Percentiles rank a stretch among this genome's conserved stretches.
Evolutionary conservation across 2,113 vertebrate genomes (phyloP).

Genomic region (Hyaena hyaena): DNA sequence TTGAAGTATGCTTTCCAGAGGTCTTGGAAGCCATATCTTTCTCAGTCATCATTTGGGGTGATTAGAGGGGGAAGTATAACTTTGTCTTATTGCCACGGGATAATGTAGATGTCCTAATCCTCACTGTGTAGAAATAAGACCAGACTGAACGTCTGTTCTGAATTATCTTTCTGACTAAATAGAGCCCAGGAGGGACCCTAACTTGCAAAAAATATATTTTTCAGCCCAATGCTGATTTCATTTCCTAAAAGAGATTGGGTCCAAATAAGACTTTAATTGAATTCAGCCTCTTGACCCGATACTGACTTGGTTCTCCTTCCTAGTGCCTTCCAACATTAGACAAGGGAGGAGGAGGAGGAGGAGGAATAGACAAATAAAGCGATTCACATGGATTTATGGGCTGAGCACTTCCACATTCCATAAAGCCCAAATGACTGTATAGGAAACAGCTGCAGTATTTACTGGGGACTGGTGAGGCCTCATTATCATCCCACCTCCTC

Average conservation of each 20-base stretch:
- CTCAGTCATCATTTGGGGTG: background rate
- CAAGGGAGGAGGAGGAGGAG: constrained; percentile 29
- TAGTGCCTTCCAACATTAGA: constrained; percentile 50
- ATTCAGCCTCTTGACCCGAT: constrained; percentile 66
- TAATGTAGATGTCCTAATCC: constrained; percentile 26
- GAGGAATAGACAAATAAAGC: constrained; percentile 18
- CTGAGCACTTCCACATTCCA: constrained; percentile 67
- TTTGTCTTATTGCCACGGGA: background rate
- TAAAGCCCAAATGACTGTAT: constrained; percentile 57
- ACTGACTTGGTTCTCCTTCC: constrained; percentile 27
- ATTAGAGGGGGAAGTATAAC: background rate
- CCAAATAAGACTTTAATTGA: constrained; percentile 75
- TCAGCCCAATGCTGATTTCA: constrained; percentile 73
- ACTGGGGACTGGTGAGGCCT: constrained; percentile 34
- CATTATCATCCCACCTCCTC: constrained; percentile 29
- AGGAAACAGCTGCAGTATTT: constrained; percentile 68
- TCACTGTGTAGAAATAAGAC: background rate
- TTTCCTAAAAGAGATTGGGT: constrained; percentile 74
- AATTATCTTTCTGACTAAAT: constrained; percentile 73
- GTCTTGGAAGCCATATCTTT: background rate
- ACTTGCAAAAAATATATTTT: constrained; percentile 72
- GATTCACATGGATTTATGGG: constrained; percentile 63
- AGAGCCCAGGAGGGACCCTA: constrained; percentile 63
- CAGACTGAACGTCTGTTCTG: constrained; percentile 71
- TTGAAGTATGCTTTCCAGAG: constrained; percentile 42